phyloP scores from a whole-genome alignment of 1,140 invertebrate species.

The Drosophila navojoa region DNA sequence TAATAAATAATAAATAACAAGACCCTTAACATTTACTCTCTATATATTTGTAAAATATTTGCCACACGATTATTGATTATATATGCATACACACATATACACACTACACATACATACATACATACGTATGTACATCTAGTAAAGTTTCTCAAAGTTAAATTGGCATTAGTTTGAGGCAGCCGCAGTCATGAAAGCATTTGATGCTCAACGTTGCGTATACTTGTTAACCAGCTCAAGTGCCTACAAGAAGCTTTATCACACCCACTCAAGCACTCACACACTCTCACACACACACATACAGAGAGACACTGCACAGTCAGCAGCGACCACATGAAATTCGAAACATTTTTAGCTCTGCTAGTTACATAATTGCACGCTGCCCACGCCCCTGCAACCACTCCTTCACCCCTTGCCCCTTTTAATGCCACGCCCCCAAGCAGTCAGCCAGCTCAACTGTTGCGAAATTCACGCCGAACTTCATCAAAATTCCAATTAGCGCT shows the following conservation, averaged over 20 bases:
- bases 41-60: no score
- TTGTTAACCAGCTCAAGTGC: slow-evolving; percentile 68
- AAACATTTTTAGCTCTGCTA: slow-evolving; percentile 78
- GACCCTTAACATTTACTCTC: neutral
- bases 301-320: slow-evolving; percentile 32
- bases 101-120: neutral
- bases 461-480: slow-evolving; percentile 76
- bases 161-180: neutral
- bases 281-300: slow-evolving; percentile 2
- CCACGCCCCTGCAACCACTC: neutral
- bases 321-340: slow-evolving; percentile 75
- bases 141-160: slow-evolving; percentile 15
- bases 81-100: neutral
- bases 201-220: slow-evolving; percentile 66
- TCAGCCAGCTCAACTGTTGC: slow-evolving; percentile 44
- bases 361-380: slow-evolving; percentile 73
- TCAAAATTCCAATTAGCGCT: slow-evolving; percentile 81
- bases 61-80: neutral
- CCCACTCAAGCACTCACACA: slow-evolving; percentile 46
- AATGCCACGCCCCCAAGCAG: neutral
- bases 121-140: neutral
- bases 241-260: slow-evolving; percentile 67
- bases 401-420: no score
- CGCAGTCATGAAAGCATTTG: slow-evolving; percentile 17
- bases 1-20: no score